These are phyloP conservation scores for Chorisops tibialis DNA, from an alignment of 2,888 invertebrate species.

Conservation along the genomic window DNA sequence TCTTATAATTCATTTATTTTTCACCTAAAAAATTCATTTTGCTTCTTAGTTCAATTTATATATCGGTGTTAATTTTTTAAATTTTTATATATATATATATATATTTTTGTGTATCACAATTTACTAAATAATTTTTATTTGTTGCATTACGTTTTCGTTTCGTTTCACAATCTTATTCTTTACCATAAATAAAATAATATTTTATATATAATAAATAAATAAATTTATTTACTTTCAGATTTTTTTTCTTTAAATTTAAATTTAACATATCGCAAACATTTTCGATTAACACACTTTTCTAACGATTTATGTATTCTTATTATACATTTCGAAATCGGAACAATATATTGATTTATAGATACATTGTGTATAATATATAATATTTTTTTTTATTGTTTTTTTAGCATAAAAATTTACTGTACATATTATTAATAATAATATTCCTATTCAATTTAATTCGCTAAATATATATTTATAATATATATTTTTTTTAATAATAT, in stretches of 20 bases:
- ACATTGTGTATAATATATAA: slow-evolving; percentile 3
- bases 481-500: too few species aligned
- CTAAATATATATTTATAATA: too few species aligned
- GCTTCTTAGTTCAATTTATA: slow-evolving; percentile 10
- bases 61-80: slow-evolving; percentile 18
- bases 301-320: slow-evolving; percentile 16
- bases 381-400: not conserved
- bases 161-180: too few species aligned
- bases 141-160: not conserved
- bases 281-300: slow-evolving; percentile 12
- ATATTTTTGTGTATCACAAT: slow-evolving; percentile 24
- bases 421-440: slow-evolving; percentile 21
- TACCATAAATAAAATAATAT: too few species aligned
- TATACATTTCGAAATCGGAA: slow-evolving; percentile 20
- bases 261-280: slow-evolving; percentile 13
- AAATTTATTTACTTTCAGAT: not conserved
- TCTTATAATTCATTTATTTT: slow-evolving; percentile 12
- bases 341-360: too few species aligned
- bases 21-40: slow-evolving; percentile 7
- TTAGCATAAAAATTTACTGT: slow-evolving; percentile 18
- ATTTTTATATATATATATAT: too few species aligned
- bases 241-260: slow-evolving; percentile 1
- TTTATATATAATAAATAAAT: too few species aligned
- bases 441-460: not conserved
- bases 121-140: slow-evolving; percentile 10